Percentiles rank a stretch among this genome's conserved stretches.
Evolutionary conservation across 2,113 vertebrate genomes (phyloP).

Genomic region (Uropsilus gracilis): DNA sequence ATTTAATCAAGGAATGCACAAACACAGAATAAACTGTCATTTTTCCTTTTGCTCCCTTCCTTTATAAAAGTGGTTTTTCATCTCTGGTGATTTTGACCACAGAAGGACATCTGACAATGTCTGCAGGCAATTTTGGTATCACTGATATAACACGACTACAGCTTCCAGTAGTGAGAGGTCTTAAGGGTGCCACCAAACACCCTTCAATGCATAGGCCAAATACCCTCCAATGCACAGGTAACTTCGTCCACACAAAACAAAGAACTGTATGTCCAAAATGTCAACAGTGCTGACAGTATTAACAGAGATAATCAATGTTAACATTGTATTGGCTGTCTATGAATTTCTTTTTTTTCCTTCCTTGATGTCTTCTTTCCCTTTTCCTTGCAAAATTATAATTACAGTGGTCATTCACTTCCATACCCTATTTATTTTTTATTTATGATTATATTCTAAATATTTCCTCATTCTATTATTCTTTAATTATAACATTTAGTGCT

Average conservation of each 20-base stretch:
- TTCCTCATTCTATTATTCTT: not conserved
- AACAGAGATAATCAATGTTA: not conserved
- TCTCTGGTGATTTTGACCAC: not conserved
- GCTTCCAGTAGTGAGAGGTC: not conserved
- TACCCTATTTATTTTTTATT: not conserved
- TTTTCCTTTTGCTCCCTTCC: not conserved
- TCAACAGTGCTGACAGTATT: not conserved
- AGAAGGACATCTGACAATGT: not conserved
- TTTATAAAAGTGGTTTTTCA: not conserved
- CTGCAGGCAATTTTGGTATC: not conserved
- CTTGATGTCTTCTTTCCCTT: not conserved
- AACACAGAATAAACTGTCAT: not conserved
- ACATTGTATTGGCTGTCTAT: not conserved
- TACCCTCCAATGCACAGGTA: not conserved
- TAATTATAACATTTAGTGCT: not conserved
- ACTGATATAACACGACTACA: not conserved
- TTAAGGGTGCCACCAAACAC: not conserved
- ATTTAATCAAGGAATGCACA: not conserved
- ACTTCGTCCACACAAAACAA: not conserved
- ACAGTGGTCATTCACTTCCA: not conserved
- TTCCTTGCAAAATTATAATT: not conserved
- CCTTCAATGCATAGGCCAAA: not conserved
- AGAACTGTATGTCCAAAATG: not conserved
- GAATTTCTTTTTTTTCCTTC: not conserved
- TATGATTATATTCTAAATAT: not conserved